phyloP scores from a whole-genome alignment of 1,140 invertebrate genomes.

The Steinernema feltiae region DNA sequence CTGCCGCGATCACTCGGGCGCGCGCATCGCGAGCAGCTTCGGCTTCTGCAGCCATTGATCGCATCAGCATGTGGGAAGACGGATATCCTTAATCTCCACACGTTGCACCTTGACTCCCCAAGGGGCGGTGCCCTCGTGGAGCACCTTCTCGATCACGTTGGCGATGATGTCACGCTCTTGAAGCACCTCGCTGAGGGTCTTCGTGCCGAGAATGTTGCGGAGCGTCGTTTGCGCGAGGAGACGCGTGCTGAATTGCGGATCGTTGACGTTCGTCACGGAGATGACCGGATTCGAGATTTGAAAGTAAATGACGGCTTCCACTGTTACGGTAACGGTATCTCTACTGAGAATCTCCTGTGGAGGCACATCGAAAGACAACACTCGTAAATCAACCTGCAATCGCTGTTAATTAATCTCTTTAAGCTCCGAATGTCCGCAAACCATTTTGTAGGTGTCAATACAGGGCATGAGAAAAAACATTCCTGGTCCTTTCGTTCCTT shows the following conservation, averaged over 20 bases:
- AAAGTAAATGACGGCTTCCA: constrained; percentile 59
- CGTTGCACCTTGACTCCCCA: constrained; percentile 96
- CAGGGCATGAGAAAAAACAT: constrained; percentile 59
- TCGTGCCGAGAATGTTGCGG: constrained; percentile 84
- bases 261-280: constrained; percentile 62
- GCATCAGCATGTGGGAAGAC: constrained; percentile 75
- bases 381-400: constrained; percentile 67
- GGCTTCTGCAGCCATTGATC: constrained; percentile 76
- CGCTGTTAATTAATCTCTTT: neutral
- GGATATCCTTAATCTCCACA: constrained; percentile 74
- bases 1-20: constrained; percentile 63
- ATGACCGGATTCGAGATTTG: constrained; percentile 60
- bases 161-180: constrained; percentile 84
- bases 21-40: constrained; percentile 75
- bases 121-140: constrained; percentile 87
- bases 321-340: constrained; percentile 75
- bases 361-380: constrained; percentile 81
- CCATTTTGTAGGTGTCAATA: constrained; percentile 58
- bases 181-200: constrained; percentile 81
- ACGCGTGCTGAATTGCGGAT: constrained; percentile 61
- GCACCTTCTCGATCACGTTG: constrained; percentile 66
- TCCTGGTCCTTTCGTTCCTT: constrained; percentile 54
- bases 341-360: constrained; percentile 80
- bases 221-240: constrained; percentile 62
- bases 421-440: constrained; percentile 35